These are phyloP conservation scores for Diploptera punctata DNA, from an alignment of 2,888 invertebrate genomes.

Conservation along the genomic window DNA sequence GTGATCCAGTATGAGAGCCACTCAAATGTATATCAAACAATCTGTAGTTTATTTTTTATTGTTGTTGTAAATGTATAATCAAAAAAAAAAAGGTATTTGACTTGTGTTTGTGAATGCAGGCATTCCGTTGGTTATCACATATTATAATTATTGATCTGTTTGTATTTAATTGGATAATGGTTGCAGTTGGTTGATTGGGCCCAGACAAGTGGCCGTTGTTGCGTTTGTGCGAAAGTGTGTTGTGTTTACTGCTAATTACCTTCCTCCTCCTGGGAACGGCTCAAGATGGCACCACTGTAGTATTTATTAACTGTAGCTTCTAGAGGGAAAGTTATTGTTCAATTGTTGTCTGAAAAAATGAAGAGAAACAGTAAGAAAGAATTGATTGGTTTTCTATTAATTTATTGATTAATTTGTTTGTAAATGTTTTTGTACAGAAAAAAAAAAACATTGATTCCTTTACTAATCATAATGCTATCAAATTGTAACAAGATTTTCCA, in stretches of 20 bases:
- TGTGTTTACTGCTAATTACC: constrained; percentile 22
- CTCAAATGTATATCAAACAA: neutral
- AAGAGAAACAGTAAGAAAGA: neutral
- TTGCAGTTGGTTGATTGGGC: constrained; percentile 23
- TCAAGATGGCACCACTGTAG: constrained; percentile 10
- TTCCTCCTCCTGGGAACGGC: constrained; percentile 17
- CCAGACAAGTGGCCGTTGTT: constrained; percentile 10
- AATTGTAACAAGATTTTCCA: neutral
- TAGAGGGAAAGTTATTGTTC: constrained; percentile 18
- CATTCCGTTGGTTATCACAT: constrained; percentile 21
- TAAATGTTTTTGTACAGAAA: constrained; percentile 39
- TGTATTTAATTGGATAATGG: constrained; percentile 21
- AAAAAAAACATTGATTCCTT: constrained; percentile 32
- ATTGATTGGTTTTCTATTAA: constrained; percentile 23
- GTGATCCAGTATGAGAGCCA: constrained; percentile 5
- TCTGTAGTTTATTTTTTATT: constrained; percentile 13
- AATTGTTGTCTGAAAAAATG: constrained; percentile 11
- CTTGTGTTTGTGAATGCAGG: constrained; percentile 23
- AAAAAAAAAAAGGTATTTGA: constrained; percentile 9
- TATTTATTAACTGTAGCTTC: constrained; percentile 22
- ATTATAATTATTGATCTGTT: constrained; percentile 16
- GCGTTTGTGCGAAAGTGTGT: constrained; percentile 24
- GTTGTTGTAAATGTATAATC: constrained; percentile 27
- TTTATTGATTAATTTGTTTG: constrained; percentile 35
- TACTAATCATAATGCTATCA: constrained; percentile 21